phyloP scores from a whole-genome alignment of 2,797 vertebrate genomes.

The Clamator glandarius region DNA sequence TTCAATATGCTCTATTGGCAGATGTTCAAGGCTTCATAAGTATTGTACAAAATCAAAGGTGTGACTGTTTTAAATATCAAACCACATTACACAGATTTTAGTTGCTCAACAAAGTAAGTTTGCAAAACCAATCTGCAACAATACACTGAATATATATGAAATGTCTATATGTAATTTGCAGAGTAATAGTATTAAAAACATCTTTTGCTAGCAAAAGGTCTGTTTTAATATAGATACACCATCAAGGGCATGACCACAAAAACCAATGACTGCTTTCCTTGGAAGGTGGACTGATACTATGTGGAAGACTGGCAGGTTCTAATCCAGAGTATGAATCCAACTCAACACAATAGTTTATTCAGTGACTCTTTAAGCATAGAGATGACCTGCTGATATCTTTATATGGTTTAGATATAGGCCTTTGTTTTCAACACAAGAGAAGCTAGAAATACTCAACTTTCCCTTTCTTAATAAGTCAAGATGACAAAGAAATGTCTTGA shows the following conservation, averaged over 20 bases:
- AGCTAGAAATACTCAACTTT: not conserved
- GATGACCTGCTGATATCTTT: not conserved
- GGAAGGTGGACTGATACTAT: not conserved
- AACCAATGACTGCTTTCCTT: accelerated
- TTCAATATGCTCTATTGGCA: not conserved
- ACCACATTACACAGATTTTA: not conserved
- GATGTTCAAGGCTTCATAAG: not conserved
- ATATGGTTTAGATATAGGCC: not conserved
- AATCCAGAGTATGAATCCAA: not conserved
- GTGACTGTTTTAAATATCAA: not conserved
- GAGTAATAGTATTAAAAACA: not conserved
- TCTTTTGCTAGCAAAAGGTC: not conserved
- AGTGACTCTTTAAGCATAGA: not conserved
- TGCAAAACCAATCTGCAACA: not conserved
- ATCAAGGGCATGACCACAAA: not conserved
- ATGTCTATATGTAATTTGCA: not conserved
- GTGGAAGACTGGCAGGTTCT: not conserved
- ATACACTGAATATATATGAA: not conserved
- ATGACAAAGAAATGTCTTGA: not conserved
- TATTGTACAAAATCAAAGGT: not conserved
- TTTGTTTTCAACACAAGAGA: not conserved
- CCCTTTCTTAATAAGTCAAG: not conserved
- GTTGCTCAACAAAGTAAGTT: not conserved
- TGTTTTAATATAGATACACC: not conserved
- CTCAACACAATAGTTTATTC: not conserved